These are phyloP conservation scores for Phenganax subtilis DNA, from an alignment of 92 coral and sea anemone genomes.

Conservation along the genomic window DNA sequence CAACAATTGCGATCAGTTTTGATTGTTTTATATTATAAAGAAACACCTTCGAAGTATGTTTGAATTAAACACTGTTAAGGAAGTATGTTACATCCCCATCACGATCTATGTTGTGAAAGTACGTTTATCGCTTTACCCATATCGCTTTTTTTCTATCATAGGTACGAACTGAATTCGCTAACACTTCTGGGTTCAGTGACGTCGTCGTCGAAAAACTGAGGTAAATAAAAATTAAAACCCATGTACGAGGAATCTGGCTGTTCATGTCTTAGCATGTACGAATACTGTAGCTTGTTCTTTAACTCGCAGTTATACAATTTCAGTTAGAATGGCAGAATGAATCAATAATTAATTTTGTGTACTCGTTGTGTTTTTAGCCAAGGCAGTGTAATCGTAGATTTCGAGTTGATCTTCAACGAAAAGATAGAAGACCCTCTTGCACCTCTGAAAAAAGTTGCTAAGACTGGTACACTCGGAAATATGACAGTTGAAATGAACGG, in stretches of 20 bases:
- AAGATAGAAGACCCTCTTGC: background rate
- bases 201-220: background rate
- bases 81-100: too few species aligned
- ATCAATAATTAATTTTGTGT: background rate
- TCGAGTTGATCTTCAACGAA: background rate
- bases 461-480: conserved; percentile 21
- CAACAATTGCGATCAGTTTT: too few species aligned
- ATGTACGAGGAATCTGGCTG: background rate
- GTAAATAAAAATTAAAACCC: background rate
- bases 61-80: too few species aligned
- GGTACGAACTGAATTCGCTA: background rate
- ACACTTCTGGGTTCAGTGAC: background rate
- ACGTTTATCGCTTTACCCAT: too few species aligned
- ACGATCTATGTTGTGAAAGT: too few species aligned
- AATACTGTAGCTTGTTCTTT: background rate
- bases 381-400: background rate
- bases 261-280: background rate
- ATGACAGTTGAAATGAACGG: conserved; percentile 26
- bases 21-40: too few species aligned
- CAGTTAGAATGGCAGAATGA: too few species aligned
- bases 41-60: too few species aligned
- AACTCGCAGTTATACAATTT: background rate
- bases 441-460: conserved; percentile 19
- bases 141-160: background rate
- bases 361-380: background rate